A percentile compares a stretch with the other conserved stretches of the same genome.
phyloP scores from a whole-genome alignment of 37 sponge, comb jelly and placozoan species.

The Spongia lamella region DNA sequence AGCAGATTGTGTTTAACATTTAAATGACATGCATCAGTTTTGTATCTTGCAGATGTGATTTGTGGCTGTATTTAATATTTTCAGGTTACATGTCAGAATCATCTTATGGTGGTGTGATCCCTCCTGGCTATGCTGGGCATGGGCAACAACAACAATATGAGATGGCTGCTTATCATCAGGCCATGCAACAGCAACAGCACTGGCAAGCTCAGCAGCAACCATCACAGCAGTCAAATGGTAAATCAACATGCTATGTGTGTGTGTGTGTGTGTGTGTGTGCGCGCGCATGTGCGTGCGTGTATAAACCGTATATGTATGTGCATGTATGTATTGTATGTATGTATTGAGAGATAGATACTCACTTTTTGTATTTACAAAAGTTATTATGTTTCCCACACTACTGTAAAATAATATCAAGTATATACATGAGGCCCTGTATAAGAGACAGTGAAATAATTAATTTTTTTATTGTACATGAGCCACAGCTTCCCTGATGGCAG shows the following conservation, averaged over 20 bases:
- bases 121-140: too few species aligned
- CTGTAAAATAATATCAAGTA: too few species aligned
- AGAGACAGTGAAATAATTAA: too few species aligned
- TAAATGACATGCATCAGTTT: too few species aligned
- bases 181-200: neutral
- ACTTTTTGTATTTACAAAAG: neutral
- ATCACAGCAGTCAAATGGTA: neutral
- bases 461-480: too few species aligned
- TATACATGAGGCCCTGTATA: too few species aligned
- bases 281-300: neutral
- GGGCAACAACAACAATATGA: neutral
- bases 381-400: neutral
- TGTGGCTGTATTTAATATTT: too few species aligned
- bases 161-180: slow-evolving; percentile 6
- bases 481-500: too few species aligned
- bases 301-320: neutral
- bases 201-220: neutral
- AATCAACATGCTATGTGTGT: neutral
- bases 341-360: neutral
- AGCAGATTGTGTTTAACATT: too few species aligned
- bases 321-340: neutral
- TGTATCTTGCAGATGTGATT: too few species aligned
- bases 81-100: too few species aligned
- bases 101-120: too few species aligned
- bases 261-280: neutral